Conservation (phyloP, 1,140 invertebrate species). For the Branchinecta lynchi region DNA sequence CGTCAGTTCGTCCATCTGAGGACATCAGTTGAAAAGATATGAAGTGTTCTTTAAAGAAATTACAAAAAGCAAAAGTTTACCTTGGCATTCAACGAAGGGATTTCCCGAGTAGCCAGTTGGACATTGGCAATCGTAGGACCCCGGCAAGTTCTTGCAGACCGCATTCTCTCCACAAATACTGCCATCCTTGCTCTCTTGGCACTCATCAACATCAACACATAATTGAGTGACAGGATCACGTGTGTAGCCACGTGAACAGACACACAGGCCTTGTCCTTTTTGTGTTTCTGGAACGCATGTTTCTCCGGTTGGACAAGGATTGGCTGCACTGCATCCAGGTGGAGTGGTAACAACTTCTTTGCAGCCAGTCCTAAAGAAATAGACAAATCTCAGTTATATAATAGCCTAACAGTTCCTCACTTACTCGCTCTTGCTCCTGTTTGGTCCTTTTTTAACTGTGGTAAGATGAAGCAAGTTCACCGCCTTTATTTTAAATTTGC, state of each 20-base stretch:
- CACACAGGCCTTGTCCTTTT: conserved; percentile 57
- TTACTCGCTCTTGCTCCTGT: too few species aligned
- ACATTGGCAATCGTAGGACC: conserved; percentile 85
- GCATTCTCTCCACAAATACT: conserved; percentile 68
- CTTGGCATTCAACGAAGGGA: conserved; percentile 63
- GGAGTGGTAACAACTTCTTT: conserved; percentile 40
- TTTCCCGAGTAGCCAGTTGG: conserved; percentile 72
- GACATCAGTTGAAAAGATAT: not conserved
- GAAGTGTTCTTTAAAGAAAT: not conserved
- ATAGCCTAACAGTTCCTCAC: too few species aligned
- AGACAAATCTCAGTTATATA: too few species aligned
- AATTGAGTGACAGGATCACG: conserved; percentile 47
- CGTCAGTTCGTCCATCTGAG: not conserved
- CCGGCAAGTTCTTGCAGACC: conserved; percentile 77
- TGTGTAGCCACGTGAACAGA: conserved; percentile 66
- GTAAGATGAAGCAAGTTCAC: too few species aligned
- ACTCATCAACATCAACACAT: conserved; percentile 78
- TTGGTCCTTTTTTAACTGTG: too few species aligned
- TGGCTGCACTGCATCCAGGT: conserved; percentile 47
- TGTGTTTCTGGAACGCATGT: conserved; percentile 61
- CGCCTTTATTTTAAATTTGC: too few species aligned
- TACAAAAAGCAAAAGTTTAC: conserved; percentile 27
- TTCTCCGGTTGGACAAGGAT: conserved; percentile 64
- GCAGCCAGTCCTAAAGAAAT: conserved; percentile 40
- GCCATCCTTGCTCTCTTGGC: conserved; percentile 47